Conservation (phyloP, 1,140 invertebrate species). For the Prorops nasuta region DNA sequence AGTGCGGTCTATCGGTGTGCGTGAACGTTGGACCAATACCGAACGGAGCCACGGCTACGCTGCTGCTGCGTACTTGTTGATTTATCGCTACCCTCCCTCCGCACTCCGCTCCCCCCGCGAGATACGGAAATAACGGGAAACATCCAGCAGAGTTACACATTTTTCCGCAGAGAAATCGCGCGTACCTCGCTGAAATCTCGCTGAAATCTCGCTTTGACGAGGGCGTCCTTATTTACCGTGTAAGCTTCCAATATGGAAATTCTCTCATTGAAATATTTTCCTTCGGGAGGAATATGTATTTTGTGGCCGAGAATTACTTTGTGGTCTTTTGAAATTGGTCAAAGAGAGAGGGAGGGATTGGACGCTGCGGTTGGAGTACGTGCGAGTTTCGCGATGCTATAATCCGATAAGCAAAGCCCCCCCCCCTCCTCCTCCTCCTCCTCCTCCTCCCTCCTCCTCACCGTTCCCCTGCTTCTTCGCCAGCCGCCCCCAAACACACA, state of each 20-base stretch:
- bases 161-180: too few relatives aligned
- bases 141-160: too few relatives aligned
- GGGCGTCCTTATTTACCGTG: too few relatives aligned
- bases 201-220: too few relatives aligned
- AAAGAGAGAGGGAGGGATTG: too few relatives aligned
- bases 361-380: constrained; percentile 41
- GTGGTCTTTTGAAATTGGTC: constrained; percentile 14
- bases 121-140: constrained; percentile 14
- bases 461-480: constrained; percentile 9
- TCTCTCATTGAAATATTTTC: too few relatives aligned
- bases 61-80: constrained; percentile 28
- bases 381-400: constrained; percentile 44
- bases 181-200: too few relatives aligned
- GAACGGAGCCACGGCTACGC: too few relatives aligned
- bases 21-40: constrained; percentile 12
- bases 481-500: constrained; percentile 23
- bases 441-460: constrained; percentile 16
- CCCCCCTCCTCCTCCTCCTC: constrained; percentile 18
- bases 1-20: constrained; percentile 1
- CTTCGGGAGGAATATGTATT: constrained; percentile 3
- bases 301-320: constrained; percentile 1
- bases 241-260: too few relatives aligned
- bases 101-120: constrained; percentile 6
- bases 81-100: constrained; percentile 29
- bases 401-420: constrained; percentile 43